phyloP scores from a whole-genome alignment of 2,888 invertebrate species.

The Cataglyphis rosenhaueri region DNA sequence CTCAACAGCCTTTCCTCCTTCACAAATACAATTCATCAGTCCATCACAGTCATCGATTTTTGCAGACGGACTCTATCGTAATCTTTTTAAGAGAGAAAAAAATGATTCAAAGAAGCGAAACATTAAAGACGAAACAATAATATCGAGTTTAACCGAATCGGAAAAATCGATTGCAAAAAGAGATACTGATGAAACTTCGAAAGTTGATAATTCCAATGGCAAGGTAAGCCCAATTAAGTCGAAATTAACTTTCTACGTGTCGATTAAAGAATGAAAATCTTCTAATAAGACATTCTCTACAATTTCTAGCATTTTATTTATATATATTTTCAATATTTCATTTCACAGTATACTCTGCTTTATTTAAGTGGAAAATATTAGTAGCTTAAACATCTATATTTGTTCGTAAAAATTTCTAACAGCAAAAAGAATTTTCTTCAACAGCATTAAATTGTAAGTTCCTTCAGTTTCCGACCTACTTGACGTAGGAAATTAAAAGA shows the following conservation, averaged over 20 bases:
- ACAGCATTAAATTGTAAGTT: conserved; percentile 11
- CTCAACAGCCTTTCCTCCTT: conserved; percentile 61
- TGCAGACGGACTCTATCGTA: conserved; percentile 77
- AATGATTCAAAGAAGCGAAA: conserved; percentile 65
- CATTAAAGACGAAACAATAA: neutral
- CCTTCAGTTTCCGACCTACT: conserved; percentile 25
- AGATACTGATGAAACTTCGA: conserved; percentile 29
- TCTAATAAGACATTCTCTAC: neutral
- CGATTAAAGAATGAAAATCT: neutral
- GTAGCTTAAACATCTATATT: neutral
- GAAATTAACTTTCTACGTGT: neutral
- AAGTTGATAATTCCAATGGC: neutral
- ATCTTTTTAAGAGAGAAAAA: conserved; percentile 77
- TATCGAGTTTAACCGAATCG: conserved; percentile 37
- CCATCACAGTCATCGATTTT: conserved; percentile 65
- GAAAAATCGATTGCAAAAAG: conserved; percentile 70
- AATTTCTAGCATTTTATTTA: neutral
- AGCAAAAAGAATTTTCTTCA: neutral
- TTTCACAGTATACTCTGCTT: neutral
- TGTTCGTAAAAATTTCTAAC: neutral
- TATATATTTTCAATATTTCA: neutral
- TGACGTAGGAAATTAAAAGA: conserved; percentile 30
- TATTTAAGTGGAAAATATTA: neutral
- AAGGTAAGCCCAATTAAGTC: conserved; percentile 35
- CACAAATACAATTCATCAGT: conserved; percentile 70